Evolutionary conservation across 2,797 vertebrate species (phyloP).

Genomic region (Etheostoma perlongum): DNA sequence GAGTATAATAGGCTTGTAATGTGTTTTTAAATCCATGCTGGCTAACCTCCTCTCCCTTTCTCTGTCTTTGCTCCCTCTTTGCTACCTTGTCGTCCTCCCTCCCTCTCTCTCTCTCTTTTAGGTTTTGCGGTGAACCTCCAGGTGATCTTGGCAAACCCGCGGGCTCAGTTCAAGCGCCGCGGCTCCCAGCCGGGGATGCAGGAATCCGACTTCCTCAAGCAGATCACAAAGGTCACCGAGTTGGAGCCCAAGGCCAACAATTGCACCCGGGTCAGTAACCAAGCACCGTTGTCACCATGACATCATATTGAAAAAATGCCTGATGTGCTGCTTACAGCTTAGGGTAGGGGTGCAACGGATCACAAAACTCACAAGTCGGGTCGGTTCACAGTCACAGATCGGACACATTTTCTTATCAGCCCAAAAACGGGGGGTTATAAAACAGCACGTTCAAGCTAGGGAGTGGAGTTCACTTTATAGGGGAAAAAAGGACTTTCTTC

Average conservation of each 20-base stretch:
- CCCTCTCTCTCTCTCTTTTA: conserved; percentile 55
- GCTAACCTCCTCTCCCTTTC: conserved; percentile 20
- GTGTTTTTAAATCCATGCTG: conserved; percentile 49
- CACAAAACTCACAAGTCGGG: too few relatives aligned
- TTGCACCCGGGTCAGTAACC: conserved; percentile 93
- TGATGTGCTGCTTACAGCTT: background rate
- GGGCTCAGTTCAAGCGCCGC: conserved; percentile 94
- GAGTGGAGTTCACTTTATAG: too few relatives aligned
- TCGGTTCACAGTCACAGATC: too few relatives aligned
- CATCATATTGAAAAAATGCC: conserved; percentile 6
- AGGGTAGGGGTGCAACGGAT: too few relatives aligned
- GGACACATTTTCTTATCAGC: too few relatives aligned
- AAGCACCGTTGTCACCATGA: background rate
- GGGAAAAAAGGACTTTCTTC: too few relatives aligned
- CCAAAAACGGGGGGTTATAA: too few relatives aligned
- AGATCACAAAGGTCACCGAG: conserved; percentile 95
- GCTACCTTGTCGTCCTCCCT: too few relatives aligned
- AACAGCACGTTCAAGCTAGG: too few relatives aligned
- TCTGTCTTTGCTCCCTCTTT: background rate
- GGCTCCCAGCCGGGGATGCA: conserved; percentile 99
- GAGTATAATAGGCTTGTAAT: conserved; percentile 61
- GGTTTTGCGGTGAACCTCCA: conserved; percentile 98
- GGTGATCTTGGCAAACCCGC: conserved; percentile 93
- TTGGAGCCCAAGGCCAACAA: conserved; percentile 97
- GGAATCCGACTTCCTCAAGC: conserved; percentile 98